These are phyloP conservation scores for Coturnix japonica DNA, from an alignment of 2,113 vertebrate genomes.

Conservation along the genomic window DNA sequence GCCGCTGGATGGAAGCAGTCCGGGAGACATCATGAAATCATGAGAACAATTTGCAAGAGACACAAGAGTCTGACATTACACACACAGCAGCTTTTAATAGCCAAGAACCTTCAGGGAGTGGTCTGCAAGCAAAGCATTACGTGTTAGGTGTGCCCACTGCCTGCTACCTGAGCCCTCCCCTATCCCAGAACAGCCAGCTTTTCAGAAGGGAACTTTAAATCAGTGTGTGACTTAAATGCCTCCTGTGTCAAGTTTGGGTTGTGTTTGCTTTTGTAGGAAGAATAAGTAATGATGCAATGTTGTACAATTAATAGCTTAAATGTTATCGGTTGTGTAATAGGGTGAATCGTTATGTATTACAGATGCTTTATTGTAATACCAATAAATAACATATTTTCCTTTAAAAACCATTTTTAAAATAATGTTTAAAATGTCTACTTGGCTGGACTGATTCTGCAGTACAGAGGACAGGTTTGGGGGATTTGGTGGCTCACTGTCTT, in stretches of 20 bases:
- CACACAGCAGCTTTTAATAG: background rate
- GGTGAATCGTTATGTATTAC: background rate
- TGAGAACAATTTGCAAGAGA: background rate
- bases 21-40: background rate
- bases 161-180: background rate
- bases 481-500: background rate
- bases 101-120: background rate
- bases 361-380: conserved; percentile 2
- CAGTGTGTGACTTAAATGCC: background rate
- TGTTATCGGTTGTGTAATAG: conserved; percentile 4
- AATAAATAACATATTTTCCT: conserved; percentile 58
- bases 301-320: conserved; percentile 1
- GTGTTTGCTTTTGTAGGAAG: background rate
- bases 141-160: background rate
- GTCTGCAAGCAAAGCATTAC: background rate
- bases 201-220: background rate
- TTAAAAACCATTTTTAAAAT: background rate
- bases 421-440: background rate
- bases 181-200: background rate
- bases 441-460: background rate
- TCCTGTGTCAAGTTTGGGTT: background rate
- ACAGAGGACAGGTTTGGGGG: background rate
- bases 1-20: background rate
- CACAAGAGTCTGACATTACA: background rate
- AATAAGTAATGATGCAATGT: background rate